Evolutionary conservation across 2,797 vertebrate species (phyloP).

Genomic region (Melanotaenia maccullochi): DNA sequence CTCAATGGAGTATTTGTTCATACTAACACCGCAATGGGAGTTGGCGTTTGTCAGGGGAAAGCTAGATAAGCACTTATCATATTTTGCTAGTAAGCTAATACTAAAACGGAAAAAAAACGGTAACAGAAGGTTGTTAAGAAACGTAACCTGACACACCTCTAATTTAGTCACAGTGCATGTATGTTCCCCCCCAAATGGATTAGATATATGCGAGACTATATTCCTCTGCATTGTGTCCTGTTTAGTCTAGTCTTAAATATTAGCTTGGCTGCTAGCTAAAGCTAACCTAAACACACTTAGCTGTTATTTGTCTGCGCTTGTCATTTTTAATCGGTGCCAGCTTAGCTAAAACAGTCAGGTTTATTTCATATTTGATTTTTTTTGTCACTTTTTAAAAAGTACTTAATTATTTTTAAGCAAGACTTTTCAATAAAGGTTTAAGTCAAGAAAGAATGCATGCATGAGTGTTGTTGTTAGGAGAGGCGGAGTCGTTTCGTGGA

Average conservation of each 20-base stretch:
- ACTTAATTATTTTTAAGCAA: accelerated
- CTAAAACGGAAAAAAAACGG: constrained; percentile 46
- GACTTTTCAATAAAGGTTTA: neutral
- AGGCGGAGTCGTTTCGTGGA: constrained; percentile 46
- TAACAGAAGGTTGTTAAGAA: neutral
- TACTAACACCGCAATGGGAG: neutral
- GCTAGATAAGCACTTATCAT: neutral
- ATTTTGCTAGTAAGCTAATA: constrained; percentile 48
- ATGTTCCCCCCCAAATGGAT: neutral
- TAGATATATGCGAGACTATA: neutral
- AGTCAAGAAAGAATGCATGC: constrained; percentile 32
- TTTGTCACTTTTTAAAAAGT: neutral
- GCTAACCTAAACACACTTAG: constrained; percentile 45
- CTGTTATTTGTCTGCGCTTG: constrained; percentile 50
- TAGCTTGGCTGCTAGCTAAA: constrained; percentile 45
- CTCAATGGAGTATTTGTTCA: neutral
- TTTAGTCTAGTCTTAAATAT: neutral
- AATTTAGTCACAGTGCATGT: accelerated
- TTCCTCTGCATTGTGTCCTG: neutral
- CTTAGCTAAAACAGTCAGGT: neutral
- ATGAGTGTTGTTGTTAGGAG: constrained; percentile 26
- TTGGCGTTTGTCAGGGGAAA: constrained; percentile 12
- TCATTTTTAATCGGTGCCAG: constrained; percentile 11
- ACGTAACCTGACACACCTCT: neutral
- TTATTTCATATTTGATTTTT: neutral